phyloP scores from a whole-genome alignment of 2,797 vertebrate species.

The Acridotheres tristis region DNA sequence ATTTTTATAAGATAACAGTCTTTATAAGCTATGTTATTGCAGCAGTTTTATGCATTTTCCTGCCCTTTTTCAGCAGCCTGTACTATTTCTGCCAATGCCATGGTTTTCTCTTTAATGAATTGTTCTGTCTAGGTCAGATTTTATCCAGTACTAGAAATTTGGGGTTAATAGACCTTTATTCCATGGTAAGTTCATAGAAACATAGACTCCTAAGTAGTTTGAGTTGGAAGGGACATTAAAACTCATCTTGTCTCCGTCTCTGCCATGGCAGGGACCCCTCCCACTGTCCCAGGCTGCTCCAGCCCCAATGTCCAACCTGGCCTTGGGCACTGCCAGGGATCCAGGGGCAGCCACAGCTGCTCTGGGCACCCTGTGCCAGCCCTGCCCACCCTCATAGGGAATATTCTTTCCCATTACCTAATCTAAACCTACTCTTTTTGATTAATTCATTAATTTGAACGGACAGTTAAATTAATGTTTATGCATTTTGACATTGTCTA shows the following conservation, averaged over 20 bases:
- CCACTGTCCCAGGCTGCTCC: neutral
- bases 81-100: neutral
- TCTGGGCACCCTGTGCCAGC: neutral
- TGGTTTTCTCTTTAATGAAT: neutral
- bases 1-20: neutral
- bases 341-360: neutral
- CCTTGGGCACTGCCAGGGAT: neutral
- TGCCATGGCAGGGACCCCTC: neutral
- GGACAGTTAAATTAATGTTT: neutral
- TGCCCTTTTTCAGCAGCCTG: neutral
- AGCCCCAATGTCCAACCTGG: fast-evolving
- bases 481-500: neutral
- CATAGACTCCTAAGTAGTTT: neutral
- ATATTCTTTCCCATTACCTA: neutral
- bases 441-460: neutral
- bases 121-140: neutral
- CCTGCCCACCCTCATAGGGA: fast-evolving
- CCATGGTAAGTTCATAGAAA: neutral
- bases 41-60: neutral
- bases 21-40: neutral
- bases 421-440: neutral
- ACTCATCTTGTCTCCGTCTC: fast-evolving
- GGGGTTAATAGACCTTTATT: neutral
- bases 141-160: neutral
- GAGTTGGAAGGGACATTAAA: neutral